Percentiles rank a stretch among this genome's conserved stretches.
phyloP scores from a whole-genome alignment of 2,888 invertebrate species.

The Salticus scenicus region DNA sequence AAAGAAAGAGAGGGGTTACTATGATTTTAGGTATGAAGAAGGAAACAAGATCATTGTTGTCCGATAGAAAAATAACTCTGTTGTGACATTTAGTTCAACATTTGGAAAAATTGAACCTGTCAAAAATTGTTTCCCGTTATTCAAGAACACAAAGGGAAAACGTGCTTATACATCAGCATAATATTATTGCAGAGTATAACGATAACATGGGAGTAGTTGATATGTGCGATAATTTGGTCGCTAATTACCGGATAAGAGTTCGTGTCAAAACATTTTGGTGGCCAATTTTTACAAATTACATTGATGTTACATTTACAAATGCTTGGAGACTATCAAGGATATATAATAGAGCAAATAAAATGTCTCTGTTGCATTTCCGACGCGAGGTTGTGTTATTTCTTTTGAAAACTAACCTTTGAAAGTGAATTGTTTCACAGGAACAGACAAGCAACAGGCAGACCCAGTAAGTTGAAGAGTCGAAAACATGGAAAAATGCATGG shows the following conservation, averaged over 20 bases:
- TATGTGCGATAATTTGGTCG: too few relatives aligned
- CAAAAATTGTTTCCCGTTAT: conserved; percentile 5
- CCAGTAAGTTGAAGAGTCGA: neutral
- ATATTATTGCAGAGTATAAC: neutral
- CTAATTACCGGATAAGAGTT: neutral
- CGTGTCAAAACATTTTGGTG: neutral
- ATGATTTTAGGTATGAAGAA: conserved; percentile 1
- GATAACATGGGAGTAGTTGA: neutral
- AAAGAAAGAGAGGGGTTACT: neutral
- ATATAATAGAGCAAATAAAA: too few relatives aligned
- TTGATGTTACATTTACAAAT: too few relatives aligned
- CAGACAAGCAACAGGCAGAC: neutral
- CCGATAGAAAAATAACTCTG: neutral
- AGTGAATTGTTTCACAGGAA: neutral
- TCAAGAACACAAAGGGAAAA: neutral
- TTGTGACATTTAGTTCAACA: neutral
- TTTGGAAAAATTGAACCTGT: neutral
- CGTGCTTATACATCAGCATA: neutral
- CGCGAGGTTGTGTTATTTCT: neutral
- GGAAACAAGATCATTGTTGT: neutral
- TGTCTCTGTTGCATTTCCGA: neutral
- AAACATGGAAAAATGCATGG: neutral
- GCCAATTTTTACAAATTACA: neutral
- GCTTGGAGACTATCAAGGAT: too few relatives aligned
- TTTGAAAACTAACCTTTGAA: neutral